Base-by-base conservation (phyloP, 2,888 invertebrate genomes). In the Seira sanloemensis region DNA sequence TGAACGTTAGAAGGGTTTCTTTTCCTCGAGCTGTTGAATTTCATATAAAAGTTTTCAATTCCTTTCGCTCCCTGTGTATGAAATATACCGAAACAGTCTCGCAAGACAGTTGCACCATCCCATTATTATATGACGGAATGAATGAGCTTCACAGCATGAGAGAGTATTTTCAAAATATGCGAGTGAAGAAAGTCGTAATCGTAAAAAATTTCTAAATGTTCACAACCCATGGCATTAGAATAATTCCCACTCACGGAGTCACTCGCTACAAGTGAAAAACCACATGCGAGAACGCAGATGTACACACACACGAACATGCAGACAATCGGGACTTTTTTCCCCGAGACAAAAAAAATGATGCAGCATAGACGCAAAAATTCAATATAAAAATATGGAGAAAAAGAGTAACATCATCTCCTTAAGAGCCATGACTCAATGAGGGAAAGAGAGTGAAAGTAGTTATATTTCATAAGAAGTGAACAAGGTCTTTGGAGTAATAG, bases 161-260 rank as follows among this genome's bases (percentile, higher is more conserved):
- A 9, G n/a, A n/a, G 67, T 37, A 37, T 37, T 37, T 58, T 58
- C 58, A 74, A 80, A 80, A 80, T 58, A 69, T 62, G 68, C 46
- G 81, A 81, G 73, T 73, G 67, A 77, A 74, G 78, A 84, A 74
- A 74, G 84, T 69, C 78, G 78, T 84, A 84, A 84, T 84, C 84
- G 74, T 84, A 84, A 84, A 84, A 77, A 84, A 84, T 78, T 82
- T 84, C 9, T 58, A 62, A 78, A 84, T 78, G 68, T 74, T 73
- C 69, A 78, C 78, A 69, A 19, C 67, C 23, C 25, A 73, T 66
- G 67, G 69, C 65, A 73, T 73, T 77, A 77, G 73, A 83, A 77
- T 78, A 77, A 81, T 81, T 81, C 65, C 24, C 75, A 71, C 65
- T 67, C 37, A 62, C 27, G n/a, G 58, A 58, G 58, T 58, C 58